These are phyloP conservation scores for Trissolcus brochymenae DNA, from an alignment of 2,888 invertebrate species.

Conservation along the genomic window DNA sequence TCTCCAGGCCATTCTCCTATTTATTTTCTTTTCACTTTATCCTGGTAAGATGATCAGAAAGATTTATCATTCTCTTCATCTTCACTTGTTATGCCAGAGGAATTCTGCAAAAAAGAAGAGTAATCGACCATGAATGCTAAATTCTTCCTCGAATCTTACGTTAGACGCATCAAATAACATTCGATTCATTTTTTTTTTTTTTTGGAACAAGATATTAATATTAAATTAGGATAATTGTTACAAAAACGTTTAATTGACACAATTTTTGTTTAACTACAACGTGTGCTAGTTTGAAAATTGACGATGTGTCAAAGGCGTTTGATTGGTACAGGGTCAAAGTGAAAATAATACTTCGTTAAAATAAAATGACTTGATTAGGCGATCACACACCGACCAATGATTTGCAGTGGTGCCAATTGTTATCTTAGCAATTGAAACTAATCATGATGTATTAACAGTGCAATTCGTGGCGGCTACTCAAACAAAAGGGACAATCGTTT, in stretches of 20 bases:
- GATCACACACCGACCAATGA: conserved; percentile 4
- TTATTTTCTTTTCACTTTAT: conserved; percentile 4
- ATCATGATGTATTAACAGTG: conserved; percentile 27
- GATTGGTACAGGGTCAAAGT: neutral
- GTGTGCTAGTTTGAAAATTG: no score
- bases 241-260: no score
- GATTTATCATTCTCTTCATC: conserved; percentile 3
- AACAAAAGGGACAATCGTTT: conserved; percentile 34
- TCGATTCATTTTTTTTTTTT: no score
- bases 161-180: no score
- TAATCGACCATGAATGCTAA: neutral
- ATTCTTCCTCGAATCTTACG: no score
- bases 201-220: no score
- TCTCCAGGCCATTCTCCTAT: conserved; percentile 21
- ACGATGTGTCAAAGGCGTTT: no score
- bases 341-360: neutral
- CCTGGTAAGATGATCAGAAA: conserved; percentile 2
- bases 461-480: conserved; percentile 18
- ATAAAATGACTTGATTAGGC: neutral
- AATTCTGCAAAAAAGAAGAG: conserved; percentile 28
- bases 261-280: no score
- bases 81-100: conserved; percentile 26
- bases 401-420: conserved; percentile 29
- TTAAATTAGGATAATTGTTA: no score
- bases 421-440: conserved; percentile 32